phyloP scores from a whole-genome alignment of 2,888 invertebrate species.

The Portevinia maculata region DNA sequence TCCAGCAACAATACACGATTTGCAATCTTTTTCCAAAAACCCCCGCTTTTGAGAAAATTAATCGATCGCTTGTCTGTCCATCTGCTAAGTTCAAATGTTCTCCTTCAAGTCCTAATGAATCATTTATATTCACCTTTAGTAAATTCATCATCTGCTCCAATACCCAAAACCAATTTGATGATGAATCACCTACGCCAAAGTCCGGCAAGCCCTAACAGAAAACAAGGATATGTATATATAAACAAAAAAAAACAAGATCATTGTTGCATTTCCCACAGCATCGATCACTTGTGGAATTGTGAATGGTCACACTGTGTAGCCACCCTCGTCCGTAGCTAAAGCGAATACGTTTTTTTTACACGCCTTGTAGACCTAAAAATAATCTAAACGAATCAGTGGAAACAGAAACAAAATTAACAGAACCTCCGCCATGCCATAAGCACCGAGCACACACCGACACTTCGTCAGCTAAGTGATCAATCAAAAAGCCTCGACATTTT shows the following conservation, averaged over 20 bases:
- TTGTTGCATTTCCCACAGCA: slow-evolving; percentile 65
- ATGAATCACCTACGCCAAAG: slow-evolving; percentile 58
- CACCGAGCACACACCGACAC: slow-evolving; percentile 17
- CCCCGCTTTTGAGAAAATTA: slow-evolving; percentile 54
- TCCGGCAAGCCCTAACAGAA: slow-evolving; percentile 49
- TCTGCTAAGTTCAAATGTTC: slow-evolving; percentile 51
- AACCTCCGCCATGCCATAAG: slow-evolving; percentile 24
- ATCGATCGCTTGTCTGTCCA: slow-evolving; percentile 70
- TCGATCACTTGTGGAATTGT: slow-evolving; percentile 73
- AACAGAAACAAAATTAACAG: slow-evolving; percentile 46
- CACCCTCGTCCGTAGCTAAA: slow-evolving; percentile 21
- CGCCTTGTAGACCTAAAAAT: slow-evolving; percentile 20
- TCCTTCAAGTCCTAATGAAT: slow-evolving; percentile 31
- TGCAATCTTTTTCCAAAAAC: slow-evolving; percentile 48
- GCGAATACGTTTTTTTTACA: slow-evolving; percentile 12
- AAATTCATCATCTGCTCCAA: slow-evolving; percentile 66
- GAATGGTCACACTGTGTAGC: slow-evolving; percentile 41
- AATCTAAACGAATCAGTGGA: slow-evolving; percentile 19
- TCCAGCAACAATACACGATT: slow-evolving; percentile 31
- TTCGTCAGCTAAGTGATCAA: slow-evolving; percentile 71
- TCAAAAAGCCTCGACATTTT: slow-evolving; percentile 73
- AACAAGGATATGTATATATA: slow-evolving; percentile 10
- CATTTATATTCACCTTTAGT: slow-evolving; percentile 29
- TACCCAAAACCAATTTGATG: slow-evolving; percentile 67
- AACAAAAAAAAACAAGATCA: slow-evolving; percentile 38